phyloP scores from a whole-genome alignment of 2,113 vertebrate genomes.

The Plecturocebus donacophilus region DNA sequence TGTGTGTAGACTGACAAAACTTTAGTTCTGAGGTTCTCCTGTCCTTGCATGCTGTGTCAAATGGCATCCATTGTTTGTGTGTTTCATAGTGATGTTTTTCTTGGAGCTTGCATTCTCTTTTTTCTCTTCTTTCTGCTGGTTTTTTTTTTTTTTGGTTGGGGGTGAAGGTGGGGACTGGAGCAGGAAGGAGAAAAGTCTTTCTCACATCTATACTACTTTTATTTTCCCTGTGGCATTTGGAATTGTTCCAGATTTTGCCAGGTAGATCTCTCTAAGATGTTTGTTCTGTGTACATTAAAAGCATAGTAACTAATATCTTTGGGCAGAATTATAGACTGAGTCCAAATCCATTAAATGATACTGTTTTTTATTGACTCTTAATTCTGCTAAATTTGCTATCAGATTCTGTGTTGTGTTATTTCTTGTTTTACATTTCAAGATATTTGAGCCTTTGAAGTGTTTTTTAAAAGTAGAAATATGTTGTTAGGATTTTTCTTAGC shows the following conservation, averaged over 20 bases:
- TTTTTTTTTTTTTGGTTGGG: constrained; percentile 1
- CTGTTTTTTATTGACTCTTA: constrained; percentile 49
- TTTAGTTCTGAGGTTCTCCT: constrained; percentile 27
- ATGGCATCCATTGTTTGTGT: constrained; percentile 77
- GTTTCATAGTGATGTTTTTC: constrained; percentile 77
- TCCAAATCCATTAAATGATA: constrained; percentile 57
- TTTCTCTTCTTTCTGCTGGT: constrained; percentile 67
- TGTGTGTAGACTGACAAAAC: constrained; percentile 76
- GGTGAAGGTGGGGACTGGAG: neutral
- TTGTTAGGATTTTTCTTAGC: constrained; percentile 32
- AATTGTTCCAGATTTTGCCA: constrained; percentile 62
- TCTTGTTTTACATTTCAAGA: constrained; percentile 47
- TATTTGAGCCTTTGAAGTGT: constrained; percentile 28
- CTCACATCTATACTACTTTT: constrained; percentile 61
- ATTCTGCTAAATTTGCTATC: constrained; percentile 50
- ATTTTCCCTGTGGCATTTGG: constrained; percentile 71
- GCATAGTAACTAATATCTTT: constrained; percentile 45
- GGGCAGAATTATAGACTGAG: constrained; percentile 60
- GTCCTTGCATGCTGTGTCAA: constrained; percentile 83
- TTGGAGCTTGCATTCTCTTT: constrained; percentile 74
- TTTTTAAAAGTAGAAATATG: neutral
- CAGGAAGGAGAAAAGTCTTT: constrained; percentile 20
- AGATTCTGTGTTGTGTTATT: constrained; percentile 46
- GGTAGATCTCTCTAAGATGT: constrained; percentile 64
- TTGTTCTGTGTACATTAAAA: constrained; percentile 44